Percentiles rank a stretch among this genome's conserved stretches.
Conservation (phyloP, 2,113 vertebrate species). For the Galemys pyrenaicus region DNA sequence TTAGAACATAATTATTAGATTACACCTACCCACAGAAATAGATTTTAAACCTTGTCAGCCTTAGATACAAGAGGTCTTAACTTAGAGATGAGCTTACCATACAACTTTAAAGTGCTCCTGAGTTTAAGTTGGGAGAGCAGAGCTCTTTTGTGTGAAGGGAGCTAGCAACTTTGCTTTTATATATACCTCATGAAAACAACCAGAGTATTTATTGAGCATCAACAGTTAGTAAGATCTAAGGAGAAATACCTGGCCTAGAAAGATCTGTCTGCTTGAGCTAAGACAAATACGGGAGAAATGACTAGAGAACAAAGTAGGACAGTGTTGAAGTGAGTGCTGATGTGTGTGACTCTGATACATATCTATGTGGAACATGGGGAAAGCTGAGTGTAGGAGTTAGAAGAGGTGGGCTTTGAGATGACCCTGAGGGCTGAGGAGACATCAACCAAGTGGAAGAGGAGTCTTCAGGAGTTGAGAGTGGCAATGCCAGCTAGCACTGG, state of each 20-base stretch:
- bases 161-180: not conserved
- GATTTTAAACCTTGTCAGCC: not conserved
- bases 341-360: not conserved
- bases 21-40: not conserved
- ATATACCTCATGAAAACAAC: not conserved
- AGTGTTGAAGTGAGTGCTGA: not conserved
- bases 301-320: not conserved
- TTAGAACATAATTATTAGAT: not conserved
- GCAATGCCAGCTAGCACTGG: not conserved
- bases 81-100: not conserved
- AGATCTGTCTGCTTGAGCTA: not conserved
- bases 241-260: not conserved
- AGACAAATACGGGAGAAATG: not conserved
- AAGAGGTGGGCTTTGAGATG: not conserved
- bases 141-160: not conserved
- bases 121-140: not conserved
- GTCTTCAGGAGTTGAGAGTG: not conserved
- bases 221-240: not conserved
- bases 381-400: not conserved
- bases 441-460: not conserved
- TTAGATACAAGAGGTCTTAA: not conserved
- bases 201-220: not conserved
- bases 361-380: fast-evolving
- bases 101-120: not conserved
- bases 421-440: not conserved